Evolutionary conservation across 2,888 invertebrate genomes (phyloP), one percentile per base, ranked within the genome.

Genomic region (Drosophila quinaria): DNA sequence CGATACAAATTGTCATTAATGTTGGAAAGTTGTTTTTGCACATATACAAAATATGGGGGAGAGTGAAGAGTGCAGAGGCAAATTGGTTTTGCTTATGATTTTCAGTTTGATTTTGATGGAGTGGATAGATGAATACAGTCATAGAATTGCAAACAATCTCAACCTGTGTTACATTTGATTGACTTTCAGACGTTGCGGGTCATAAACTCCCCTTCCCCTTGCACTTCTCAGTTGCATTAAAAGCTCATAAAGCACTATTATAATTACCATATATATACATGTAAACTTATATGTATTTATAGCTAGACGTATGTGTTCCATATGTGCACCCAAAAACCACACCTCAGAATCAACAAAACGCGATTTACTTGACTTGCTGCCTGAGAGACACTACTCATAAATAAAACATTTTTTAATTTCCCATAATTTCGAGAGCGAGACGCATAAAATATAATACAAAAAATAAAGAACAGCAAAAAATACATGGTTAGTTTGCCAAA

Each of bases 341-440:
- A 89, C 90, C 90, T 82, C 58, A 68, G 78, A 79, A 75, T 70
- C 70, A 74, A 65, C 50, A 41, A 66, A 79, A 74, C 33, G 78
- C 85, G 83, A 90, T 90, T 90, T 90, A 90, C 90, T 90, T 89
- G 90, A 91, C 87, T 88, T 89, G 84, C 84, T 83, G 78, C 56
- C 41, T 58, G 47, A 50, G 33, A 59, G 74, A 25, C 25, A 25
- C 74, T 86, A 77, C 85, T 87, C 90, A 90, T 89, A 90, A 90
- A 90, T 90, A 90, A 87, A 90, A 89, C 82, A 90, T 89, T 80
- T 84, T 84, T 82, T 81, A 83, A 90, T 90, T 90, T 89, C 83
- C 87, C 85, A 90, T 90, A 81, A 90, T 87, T 89, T 83, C 80
- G 76, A 70, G 75, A 60, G 51, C 74, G 66, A 46, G 69, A 78